These are phyloP conservation scores for Ligdia adustata DNA, from an alignment of 2,888 invertebrate genomes.

Conservation along the genomic window DNA sequence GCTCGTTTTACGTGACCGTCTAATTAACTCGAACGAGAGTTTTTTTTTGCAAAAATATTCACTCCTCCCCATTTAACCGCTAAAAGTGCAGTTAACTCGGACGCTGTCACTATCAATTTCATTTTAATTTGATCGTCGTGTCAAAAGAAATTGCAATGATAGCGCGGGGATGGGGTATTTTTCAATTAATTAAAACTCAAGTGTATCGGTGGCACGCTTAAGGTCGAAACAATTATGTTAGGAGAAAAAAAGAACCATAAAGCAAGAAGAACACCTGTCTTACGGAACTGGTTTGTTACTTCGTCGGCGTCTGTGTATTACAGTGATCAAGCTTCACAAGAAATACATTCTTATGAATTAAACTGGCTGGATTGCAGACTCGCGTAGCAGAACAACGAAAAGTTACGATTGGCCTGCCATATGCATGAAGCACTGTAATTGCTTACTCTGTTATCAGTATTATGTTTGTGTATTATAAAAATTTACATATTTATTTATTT, in stretches of 20 bases:
- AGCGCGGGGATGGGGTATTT: conserved; percentile 1
- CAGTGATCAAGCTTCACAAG: conserved; percentile 14
- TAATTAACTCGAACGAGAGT: conserved; percentile 13
- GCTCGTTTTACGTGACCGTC: conserved; percentile 3
- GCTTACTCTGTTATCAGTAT: too few relatives aligned
- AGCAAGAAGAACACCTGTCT: conserved; percentile 65
- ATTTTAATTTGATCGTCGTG: conserved; percentile 1
- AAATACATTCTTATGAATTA: not conserved
- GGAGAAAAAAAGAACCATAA: conserved; percentile 42
- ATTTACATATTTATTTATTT: too few relatives aligned
- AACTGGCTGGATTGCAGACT: not conserved
- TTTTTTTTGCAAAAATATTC: conserved; percentile 2
- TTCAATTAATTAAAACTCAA: conserved; percentile 14
- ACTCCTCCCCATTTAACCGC: not conserved
- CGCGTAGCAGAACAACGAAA: not conserved
- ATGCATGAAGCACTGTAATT: too few relatives aligned
- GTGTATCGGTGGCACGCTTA: conserved; percentile 45
- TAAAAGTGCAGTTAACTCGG: conserved; percentile 7
- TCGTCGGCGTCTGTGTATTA: conserved; percentile 31
- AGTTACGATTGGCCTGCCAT: not conserved
- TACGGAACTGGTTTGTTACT: conserved; percentile 65
- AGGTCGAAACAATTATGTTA: conserved; percentile 48
- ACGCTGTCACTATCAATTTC: conserved; percentile 8
- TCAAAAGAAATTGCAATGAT: conserved; percentile 8
- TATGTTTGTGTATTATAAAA: too few relatives aligned